Evolutionary conservation across 2,888 invertebrate genomes (phyloP).

Genomic region (Brachypalpus laphriformis): DNA sequence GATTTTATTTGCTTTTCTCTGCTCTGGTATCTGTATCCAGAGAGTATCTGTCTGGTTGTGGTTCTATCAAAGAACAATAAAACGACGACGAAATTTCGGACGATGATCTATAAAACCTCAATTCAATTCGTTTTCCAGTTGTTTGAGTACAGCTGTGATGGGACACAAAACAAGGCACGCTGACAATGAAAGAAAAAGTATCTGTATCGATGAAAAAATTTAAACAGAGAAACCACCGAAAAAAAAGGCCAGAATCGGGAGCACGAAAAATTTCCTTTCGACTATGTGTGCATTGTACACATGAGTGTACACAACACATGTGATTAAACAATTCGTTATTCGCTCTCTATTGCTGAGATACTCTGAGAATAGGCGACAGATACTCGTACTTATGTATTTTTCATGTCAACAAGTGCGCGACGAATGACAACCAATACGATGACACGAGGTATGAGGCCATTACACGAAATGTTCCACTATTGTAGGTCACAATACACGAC

Average conservation of each 20-base stretch:
- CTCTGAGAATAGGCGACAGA: conserved; percentile 29
- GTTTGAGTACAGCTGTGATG: neutral
- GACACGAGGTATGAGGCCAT: conserved; percentile 1
- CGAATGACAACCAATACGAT: conserved; percentile 18
- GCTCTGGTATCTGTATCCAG: conserved; percentile 20
- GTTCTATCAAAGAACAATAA: conserved; percentile 36
- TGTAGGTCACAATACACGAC: conserved; percentile 61
- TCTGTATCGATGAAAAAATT: conserved; percentile 13
- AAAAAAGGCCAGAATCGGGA: conserved; percentile 26
- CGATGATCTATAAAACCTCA: conserved; percentile 30
- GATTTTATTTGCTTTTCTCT: conserved; percentile 56
- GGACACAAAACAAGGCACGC: neutral
- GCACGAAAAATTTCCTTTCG: conserved; percentile 43
- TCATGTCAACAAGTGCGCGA: conserved; percentile 70
- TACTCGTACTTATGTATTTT: conserved; percentile 30
- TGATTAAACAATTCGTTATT: conserved; percentile 55
- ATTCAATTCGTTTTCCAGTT: neutral
- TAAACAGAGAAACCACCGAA: neutral
- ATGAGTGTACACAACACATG: conserved; percentile 43
- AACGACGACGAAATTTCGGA: conserved; percentile 16
- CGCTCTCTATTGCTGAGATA: neutral
- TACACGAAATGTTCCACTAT: conserved; percentile 44
- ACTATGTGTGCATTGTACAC: conserved; percentile 22
- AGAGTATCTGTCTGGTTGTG: conserved; percentile 8
- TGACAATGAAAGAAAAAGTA: conserved; percentile 16